Evolutionary conservation across 2,797 vertebrate genomes (phyloP).

Genomic region (Cyclura pinguis): DNA sequence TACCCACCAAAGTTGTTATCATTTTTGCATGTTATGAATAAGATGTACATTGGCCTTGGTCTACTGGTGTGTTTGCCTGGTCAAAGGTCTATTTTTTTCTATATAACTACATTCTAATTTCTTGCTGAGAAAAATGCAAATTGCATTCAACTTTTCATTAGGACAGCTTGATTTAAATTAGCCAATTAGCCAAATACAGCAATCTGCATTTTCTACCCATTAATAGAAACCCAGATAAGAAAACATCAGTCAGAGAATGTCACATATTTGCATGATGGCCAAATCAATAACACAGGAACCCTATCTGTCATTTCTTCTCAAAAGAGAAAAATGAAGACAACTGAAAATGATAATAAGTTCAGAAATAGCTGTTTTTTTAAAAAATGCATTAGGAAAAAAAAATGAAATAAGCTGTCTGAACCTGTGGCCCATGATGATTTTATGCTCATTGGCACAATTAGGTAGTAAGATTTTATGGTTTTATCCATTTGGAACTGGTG

Average conservation of each 20-base stretch:
- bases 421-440: neutral
- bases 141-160: slow-evolving; percentile 21
- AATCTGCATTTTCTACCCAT: slow-evolving; percentile 21
- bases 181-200: slow-evolving; percentile 21
- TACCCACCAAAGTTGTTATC: neutral
- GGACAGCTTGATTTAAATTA: slow-evolving; percentile 31
- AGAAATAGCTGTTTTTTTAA: neutral
- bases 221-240: slow-evolving; percentile 21
- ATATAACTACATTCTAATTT: neutral
- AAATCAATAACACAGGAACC: neutral
- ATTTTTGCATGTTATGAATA: neutral
- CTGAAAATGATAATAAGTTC: neutral
- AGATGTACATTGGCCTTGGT: neutral
- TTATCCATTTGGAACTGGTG: neutral
- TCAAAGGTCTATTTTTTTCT: neutral
- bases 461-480: neutral
- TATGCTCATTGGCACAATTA: neutral
- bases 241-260: slow-evolving; percentile 21
- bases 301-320: neutral
- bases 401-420: neutral
- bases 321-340: slow-evolving; percentile 18
- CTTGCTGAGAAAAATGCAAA: neutral
- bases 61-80: neutral
- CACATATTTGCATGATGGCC: slow-evolving; percentile 16
- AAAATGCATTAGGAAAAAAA: slow-evolving; percentile 1